Evolutionary conservation across 2,888 invertebrate species (phyloP).

Genomic region (Metopia argyrocephala): DNA sequence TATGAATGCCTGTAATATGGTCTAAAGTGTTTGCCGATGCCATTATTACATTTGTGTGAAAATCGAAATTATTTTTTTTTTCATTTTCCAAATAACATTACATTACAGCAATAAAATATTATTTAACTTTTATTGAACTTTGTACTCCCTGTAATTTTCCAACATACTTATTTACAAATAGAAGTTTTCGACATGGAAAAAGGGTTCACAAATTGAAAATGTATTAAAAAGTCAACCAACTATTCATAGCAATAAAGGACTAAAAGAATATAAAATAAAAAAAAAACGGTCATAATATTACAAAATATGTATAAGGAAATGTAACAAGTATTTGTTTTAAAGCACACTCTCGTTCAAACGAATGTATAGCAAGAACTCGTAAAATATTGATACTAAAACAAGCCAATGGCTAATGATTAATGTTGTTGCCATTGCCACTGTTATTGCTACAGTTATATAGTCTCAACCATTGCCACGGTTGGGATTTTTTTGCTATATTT

Average conservation of each 20-base stretch:
- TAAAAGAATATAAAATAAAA: background rate
- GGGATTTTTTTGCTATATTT: no score
- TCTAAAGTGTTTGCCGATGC: background rate
- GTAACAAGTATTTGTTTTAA: conserved; percentile 43
- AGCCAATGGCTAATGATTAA: conserved; percentile 51
- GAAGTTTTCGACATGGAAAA: no score
- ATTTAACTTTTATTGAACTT: conserved; percentile 53
- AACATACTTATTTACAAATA: background rate
- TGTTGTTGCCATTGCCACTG: conserved; percentile 18
- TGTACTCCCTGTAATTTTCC: conserved; percentile 6
- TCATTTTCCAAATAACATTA: conserved; percentile 31
- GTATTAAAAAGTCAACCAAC: conserved; percentile 47
- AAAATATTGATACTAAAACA: conserved; percentile 47
- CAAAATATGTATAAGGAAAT: conserved; percentile 37
- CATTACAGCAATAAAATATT: conserved; percentile 38
- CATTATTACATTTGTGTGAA: conserved; percentile 43
- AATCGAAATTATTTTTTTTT: conserved; percentile 9
- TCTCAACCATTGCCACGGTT: background rate
- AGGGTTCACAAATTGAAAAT: conserved; percentile 36
- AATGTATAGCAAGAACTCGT: conserved; percentile 45
- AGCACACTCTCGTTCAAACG: background rate
- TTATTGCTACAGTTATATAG: background rate
- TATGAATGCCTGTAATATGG: background rate
- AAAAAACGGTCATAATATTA: conserved; percentile 45
- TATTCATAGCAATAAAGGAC: background rate